A percentile compares a stretch with the other conserved stretches of the same genome.
Conservation (phyloP, 2,113 vertebrate genomes). For the Raja brachyura region DNA sequence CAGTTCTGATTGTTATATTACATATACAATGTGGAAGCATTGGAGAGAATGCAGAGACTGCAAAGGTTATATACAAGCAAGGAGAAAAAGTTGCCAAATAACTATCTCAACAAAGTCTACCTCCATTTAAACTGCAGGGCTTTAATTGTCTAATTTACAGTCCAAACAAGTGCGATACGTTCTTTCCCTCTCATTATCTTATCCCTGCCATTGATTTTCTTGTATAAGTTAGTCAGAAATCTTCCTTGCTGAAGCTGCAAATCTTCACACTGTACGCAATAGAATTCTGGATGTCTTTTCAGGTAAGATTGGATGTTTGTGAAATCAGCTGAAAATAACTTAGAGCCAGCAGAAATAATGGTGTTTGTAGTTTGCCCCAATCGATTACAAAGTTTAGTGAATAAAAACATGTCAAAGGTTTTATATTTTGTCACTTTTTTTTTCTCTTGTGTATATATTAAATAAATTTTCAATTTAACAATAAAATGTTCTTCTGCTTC, state of each 20-base stretch:
- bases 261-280: background rate
- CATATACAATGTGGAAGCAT: too few relatives aligned
- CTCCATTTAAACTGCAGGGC: background rate
- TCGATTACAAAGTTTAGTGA: background rate
- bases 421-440: background rate
- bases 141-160: background rate
- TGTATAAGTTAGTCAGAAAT: background rate
- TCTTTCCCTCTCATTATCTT: background rate
- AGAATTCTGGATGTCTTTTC: slow-evolving; percentile 6
- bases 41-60: too few relatives aligned
- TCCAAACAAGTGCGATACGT: background rate
- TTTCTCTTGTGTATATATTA: too few relatives aligned
- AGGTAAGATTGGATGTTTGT: background rate
- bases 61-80: too few relatives aligned
- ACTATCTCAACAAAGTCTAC: background rate
- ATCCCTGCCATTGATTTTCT: background rate
- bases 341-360: background rate
- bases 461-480: too few relatives aligned
- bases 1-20: too few relatives aligned
- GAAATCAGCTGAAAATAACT: slow-evolving; percentile 15
- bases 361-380: background rate
- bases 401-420: background rate
- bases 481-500: too few relatives aligned
- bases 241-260: background rate
- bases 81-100: background rate